Evolutionary conservation across 2,113 vertebrate species (phyloP), one percentile per base, ranked within the genome.

Genomic region (Chinchilla lanigera): DNA sequence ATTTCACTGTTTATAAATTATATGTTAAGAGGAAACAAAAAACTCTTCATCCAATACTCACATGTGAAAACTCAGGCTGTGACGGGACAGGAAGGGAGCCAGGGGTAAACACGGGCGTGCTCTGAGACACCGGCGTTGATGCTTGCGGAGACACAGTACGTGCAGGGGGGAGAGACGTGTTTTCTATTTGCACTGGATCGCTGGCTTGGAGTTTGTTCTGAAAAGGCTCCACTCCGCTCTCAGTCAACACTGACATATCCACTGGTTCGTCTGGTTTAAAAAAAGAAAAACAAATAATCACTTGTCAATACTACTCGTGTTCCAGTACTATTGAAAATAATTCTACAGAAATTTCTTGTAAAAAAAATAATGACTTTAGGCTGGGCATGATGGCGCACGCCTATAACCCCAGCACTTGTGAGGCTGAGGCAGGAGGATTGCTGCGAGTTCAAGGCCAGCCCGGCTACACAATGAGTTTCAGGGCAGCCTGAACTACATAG

Each of bases 11-110:
- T 73, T 87, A 14, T 73, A 86, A 60, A 67, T 67, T 86, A 89
- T 78, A 92, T 2, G 1, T 83, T n/a, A 50, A 35, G 12, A 95
- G 30, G 5, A 82, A 93, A 92, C 71, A 80, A 44, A 44, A 86
- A 80, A 28, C 14, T 67, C 24, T 58, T 73, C 65, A 52, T 89
- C 44, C 3, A 96, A 89, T 41, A 98, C 99, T 94, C 98, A 99
- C 99, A 58, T 99, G 99, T 95, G 99, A 99, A 95, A 99, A 99
- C 52, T 99, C 99, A 1, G 99, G 99, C 96, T 99, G 99, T 9
- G 99, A 99, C 11, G 99, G 99, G 54, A 99, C 7, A 90, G 99
- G 98, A 16, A 99, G 97, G 30, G 98, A 98, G 20, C 99, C 99
- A 38, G 99, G 95, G n/a, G 95, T 97, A 85, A 99, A 99, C 82